A percentile compares a stretch with the other conserved stretches of the same genome.
phyloP scores from a whole-genome alignment of 1,140 invertebrate species.

The Trichonephila inaurata region DNA sequence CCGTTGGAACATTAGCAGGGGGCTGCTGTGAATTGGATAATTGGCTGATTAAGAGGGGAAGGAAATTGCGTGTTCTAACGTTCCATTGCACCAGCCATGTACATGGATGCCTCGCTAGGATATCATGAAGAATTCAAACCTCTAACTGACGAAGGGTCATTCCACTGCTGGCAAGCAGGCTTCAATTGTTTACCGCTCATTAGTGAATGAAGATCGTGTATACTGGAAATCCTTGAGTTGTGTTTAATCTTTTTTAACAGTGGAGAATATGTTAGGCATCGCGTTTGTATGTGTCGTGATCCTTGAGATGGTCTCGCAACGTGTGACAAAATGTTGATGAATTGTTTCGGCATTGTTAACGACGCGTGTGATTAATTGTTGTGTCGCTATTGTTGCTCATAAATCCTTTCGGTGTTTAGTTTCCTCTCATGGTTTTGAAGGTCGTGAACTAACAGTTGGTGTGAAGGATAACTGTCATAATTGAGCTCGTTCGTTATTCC shows the following conservation, averaged over 20 bases:
- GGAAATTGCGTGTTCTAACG: slow-evolving; percentile 42
- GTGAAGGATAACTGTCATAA: no score
- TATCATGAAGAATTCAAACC: slow-evolving; percentile 5
- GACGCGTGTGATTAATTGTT: background rate
- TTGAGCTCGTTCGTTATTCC: no score
- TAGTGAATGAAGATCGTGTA: slow-evolving; percentile 24
- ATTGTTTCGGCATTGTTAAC: slow-evolving; percentile 26
- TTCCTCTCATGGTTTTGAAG: background rate
- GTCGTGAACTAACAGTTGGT: no score
- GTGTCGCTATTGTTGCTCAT: background rate
- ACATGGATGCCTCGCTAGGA: background rate
- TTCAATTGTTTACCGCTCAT: slow-evolving; percentile 44
- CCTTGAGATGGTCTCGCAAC: background rate
- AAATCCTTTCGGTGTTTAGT: background rate
- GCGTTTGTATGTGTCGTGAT: background rate
- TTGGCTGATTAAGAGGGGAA: slow-evolving; percentile 55
- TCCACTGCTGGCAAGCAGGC: background rate
- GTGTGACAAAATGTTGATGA: background rate
- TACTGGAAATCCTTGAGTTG: background rate
- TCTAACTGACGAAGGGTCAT: slow-evolving; percentile 36
- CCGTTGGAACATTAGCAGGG: slow-evolving; percentile 29
- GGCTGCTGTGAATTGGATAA: slow-evolving; percentile 62
- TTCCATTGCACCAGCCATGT: background rate
- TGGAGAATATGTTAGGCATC: background rate
- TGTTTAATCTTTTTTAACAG: background rate